These are phyloP conservation scores for Tenthredo livida DNA, from an alignment of 2,888 invertebrate species.

Conservation along the genomic window DNA sequence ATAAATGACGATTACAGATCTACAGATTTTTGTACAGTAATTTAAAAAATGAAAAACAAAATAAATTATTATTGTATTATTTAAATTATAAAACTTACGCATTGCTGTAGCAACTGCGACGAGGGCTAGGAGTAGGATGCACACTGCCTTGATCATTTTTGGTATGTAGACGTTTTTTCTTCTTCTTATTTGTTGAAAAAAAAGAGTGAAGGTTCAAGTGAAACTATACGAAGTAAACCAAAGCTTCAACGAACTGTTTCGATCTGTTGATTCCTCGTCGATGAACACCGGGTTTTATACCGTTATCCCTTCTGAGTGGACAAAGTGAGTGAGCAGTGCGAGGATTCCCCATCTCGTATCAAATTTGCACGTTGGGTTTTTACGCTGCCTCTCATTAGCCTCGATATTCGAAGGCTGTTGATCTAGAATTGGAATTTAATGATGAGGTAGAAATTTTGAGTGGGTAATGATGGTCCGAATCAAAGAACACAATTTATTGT, in stretches of 20 bases:
- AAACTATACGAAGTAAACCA: not conserved
- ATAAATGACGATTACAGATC: too few species aligned
- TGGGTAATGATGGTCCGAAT: not conserved
- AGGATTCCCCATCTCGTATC: not conserved
- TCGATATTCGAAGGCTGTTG: not conserved
- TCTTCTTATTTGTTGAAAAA: not conserved
- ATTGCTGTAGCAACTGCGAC: not conserved
- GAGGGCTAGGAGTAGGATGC: not conserved
- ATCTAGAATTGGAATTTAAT: not conserved
- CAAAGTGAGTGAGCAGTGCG: not conserved
- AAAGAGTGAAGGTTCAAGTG: not conserved
- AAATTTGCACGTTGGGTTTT: not conserved
- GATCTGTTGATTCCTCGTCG: conserved; percentile 7
- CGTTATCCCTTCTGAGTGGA: not conserved
- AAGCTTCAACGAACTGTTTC: not conserved
- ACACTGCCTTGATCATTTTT: conserved; percentile 18
- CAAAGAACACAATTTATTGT: not conserved
- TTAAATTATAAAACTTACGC: not conserved
- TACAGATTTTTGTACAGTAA: too few species aligned
- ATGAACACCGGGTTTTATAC: conserved; percentile 32
- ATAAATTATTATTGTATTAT: not conserved
- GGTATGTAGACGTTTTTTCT: not conserved
- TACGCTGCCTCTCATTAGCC: not conserved
- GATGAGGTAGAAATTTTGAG: not conserved
- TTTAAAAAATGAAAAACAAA: too few species aligned